Percentiles rank a stretch among this genome's conserved stretches.
Conservation (phyloP, 2,113 vertebrate genomes). For the Ifrita kowaldi region DNA sequence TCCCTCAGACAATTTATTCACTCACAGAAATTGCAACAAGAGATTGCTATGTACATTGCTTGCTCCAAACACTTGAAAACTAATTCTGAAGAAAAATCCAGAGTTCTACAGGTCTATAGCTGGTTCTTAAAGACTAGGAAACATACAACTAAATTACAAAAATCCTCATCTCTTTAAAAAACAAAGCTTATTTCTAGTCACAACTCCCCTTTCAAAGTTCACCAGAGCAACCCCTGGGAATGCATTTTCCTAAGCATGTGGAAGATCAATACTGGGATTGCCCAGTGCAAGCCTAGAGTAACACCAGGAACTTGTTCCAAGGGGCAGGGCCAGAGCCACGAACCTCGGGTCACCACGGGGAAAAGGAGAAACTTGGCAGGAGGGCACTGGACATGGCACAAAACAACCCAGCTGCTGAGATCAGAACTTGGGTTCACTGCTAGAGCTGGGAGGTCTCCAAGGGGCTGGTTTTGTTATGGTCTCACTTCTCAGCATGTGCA, state of each 20-base stretch:
- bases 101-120: background rate
- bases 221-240: background rate
- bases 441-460: background rate
- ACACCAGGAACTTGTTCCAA: background rate
- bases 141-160: background rate
- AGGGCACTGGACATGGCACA: background rate
- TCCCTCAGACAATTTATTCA: background rate
- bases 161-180: background rate
- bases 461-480: background rate
- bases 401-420: background rate
- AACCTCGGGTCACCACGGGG: background rate
- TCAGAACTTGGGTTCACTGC: background rate
- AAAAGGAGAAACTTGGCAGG: background rate
- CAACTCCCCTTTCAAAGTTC: background rate
- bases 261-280: background rate
- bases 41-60: background rate
- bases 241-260: background rate
- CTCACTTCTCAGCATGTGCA: background rate
- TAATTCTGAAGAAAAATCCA: background rate
- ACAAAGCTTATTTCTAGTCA: background rate
- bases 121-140: background rate
- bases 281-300: background rate
- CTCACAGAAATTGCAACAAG: background rate
- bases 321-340: fast-evolving
- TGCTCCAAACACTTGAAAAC: background rate